Evolutionary conservation across 2,888 invertebrate genomes (phyloP).

Genomic region (Chrysodeixis includens): DNA sequence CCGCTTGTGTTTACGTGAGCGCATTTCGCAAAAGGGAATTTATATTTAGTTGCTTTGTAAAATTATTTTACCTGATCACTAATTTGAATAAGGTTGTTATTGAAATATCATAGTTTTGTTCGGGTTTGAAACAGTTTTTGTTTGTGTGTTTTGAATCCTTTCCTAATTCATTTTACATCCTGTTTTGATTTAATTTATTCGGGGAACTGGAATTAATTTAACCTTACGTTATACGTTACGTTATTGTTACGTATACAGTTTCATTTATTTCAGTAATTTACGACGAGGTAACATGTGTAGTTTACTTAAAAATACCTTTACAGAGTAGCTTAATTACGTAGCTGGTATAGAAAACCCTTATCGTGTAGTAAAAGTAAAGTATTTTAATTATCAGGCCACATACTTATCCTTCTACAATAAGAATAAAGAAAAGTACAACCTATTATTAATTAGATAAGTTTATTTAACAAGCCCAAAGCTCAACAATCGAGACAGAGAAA

Average conservation of each 20-base stretch:
- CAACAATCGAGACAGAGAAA: neutral
- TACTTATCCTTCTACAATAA: too few relatives aligned
- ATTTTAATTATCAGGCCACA: too few relatives aligned
- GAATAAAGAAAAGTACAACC: neutral
- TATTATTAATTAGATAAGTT: neutral
- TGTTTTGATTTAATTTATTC: neutral
- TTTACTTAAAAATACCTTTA: too few relatives aligned
- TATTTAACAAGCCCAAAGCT: neutral
- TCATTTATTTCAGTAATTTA: neutral
- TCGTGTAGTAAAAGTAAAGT: too few relatives aligned
- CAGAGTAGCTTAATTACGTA: too few relatives aligned
- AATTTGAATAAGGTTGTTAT: conserved; percentile 7
- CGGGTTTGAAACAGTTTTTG: neutral
- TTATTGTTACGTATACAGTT: too few relatives aligned
- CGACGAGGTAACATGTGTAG: neutral
- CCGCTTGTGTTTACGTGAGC: conserved; percentile 78
- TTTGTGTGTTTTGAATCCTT: neutral
- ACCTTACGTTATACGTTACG: too few relatives aligned
- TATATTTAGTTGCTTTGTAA: conserved; percentile 54
- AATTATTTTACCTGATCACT: conserved; percentile 31
- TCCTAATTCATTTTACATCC: neutral
- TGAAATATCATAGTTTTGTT: neutral
- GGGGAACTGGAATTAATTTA: neutral
- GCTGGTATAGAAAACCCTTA: neutral
- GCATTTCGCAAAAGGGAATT: conserved; percentile 67